A percentile compares a stretch with the other conserved stretches of the same genome.
Evolutionary conservation across 2,888 invertebrate species (phyloP).

Genomic region (Dorcus parallelipipedus): DNA sequence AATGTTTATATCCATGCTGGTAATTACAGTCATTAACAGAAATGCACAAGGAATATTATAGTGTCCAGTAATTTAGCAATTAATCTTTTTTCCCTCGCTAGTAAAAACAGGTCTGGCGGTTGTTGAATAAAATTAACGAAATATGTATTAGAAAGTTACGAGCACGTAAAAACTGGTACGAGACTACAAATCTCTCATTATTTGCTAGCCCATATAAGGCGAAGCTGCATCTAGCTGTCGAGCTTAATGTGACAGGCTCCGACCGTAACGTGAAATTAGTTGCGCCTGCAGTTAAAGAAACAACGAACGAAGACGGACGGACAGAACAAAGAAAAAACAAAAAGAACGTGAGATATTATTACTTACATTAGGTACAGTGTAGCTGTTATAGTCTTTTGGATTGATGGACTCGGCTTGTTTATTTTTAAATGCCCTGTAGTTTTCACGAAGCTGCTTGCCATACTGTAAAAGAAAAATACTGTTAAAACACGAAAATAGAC

Average conservation of each 20-base stretch:
- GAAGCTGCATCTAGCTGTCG: no score
- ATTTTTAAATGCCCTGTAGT: slow-evolving; percentile 59
- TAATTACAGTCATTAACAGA: no score
- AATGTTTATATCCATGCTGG: no score
- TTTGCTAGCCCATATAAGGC: slow-evolving; percentile 7
- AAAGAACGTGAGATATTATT: not conserved
- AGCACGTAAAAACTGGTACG: slow-evolving; percentile 3
- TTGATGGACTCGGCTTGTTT: slow-evolving; percentile 50
- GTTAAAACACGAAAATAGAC: slow-evolving; percentile 1
- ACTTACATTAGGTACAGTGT: slow-evolving; percentile 55
- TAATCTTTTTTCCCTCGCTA: no score
- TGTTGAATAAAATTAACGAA: no score
- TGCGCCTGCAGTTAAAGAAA: no score
- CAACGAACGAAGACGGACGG: not conserved
- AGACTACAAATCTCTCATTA: slow-evolving; percentile 13
- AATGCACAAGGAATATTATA: no score
- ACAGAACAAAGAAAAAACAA: slow-evolving; percentile 3
- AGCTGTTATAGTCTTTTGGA: slow-evolving; percentile 52
- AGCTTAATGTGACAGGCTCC: no score
- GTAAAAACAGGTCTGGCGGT: no score
- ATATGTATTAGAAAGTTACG: slow-evolving; percentile 5
- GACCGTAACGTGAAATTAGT: no score
- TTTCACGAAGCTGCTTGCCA: slow-evolving; percentile 60
- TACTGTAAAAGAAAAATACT: slow-evolving; percentile 51
- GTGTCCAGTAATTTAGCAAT: no score